Percentiles rank a stretch among this genome's conserved stretches.
Conservation (phyloP, 2,113 vertebrate species). For the Eulemur macaco region DNA sequence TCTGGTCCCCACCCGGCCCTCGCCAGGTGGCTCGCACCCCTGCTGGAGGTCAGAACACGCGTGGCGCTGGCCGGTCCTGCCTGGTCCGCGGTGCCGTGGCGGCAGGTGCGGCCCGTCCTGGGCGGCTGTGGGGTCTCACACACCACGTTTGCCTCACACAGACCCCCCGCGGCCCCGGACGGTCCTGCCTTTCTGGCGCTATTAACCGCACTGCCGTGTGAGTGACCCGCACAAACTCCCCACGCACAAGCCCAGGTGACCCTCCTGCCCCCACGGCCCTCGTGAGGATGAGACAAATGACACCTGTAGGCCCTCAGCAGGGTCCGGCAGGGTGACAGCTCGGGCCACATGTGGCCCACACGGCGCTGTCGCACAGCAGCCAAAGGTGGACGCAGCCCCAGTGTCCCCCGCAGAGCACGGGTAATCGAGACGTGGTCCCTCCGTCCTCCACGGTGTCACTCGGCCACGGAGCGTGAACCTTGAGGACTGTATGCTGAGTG, state of each 20-base stretch:
- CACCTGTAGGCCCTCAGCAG: background rate
- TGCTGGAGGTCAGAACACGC: background rate
- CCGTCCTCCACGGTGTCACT: no score
- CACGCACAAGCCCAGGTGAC: background rate
- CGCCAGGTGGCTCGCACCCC: background rate
- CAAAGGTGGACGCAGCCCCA: background rate
- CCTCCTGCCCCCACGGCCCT: background rate
- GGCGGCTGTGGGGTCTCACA: background rate
- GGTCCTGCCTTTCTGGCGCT: background rate
- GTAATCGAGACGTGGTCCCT: background rate
- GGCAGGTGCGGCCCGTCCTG: background rate
- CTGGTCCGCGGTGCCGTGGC: background rate
- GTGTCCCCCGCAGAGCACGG: background rate
- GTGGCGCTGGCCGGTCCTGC: background rate
- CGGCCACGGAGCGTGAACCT: no score
- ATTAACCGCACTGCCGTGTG: background rate
- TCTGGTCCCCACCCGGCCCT: background rate
- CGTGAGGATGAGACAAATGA: background rate
- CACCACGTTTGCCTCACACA: background rate
- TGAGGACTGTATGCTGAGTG: no score
- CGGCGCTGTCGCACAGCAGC: fast-evolving
- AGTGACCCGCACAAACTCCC: background rate
- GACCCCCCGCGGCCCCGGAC: background rate
- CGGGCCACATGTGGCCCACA: background rate
- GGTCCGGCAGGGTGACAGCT: background rate